A percentile compares a stretch with the other conserved stretches of the same genome.
Conservation (phyloP, 30 jellyfish, hydroid and myxozoan genomes). For the Phacellophora camtschatica region DNA sequence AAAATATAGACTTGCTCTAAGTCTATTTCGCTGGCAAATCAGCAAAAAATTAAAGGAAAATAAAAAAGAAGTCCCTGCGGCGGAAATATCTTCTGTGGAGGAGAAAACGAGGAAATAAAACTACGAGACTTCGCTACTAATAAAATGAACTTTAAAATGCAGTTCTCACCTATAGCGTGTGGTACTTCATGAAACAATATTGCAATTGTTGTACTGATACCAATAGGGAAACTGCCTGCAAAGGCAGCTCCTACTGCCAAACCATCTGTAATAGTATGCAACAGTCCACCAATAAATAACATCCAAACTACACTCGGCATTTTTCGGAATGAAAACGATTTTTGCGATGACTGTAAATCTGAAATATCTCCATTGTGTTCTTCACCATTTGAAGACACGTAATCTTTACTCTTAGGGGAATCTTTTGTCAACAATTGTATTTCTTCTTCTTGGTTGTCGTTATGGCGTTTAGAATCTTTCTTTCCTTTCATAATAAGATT, state of each 20-base stretch:
- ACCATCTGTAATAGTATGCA: slow-evolving; percentile 88
- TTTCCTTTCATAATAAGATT: neutral
- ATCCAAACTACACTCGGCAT: slow-evolving; percentile 80
- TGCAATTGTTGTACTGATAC: slow-evolving; percentile 87
- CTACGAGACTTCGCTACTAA: no score
- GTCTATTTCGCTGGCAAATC: no score
- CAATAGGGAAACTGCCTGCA: slow-evolving; percentile 88
- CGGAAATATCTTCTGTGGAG: no score
- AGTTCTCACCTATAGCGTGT: slow-evolving; percentile 81
- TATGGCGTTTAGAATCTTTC: neutral
- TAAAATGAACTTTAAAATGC: neutral
- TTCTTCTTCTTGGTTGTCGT: no score
- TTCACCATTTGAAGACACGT: neutral
- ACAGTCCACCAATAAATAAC: slow-evolving; percentile 61
- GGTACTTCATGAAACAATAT: slow-evolving; percentile 87
- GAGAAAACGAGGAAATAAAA: no score
- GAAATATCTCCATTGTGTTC: no score
- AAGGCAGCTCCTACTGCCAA: slow-evolving; percentile 91
- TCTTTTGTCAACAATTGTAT: neutral
- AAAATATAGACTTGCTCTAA: no score
- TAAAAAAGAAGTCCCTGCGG: no score
- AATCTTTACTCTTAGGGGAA: neutral
- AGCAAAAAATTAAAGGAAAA: no score
- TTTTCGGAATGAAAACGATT: no score
- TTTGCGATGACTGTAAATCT: no score